Evolutionary conservation across 1,140 invertebrate genomes (phyloP).

Genomic region (Atta colombica): DNA sequence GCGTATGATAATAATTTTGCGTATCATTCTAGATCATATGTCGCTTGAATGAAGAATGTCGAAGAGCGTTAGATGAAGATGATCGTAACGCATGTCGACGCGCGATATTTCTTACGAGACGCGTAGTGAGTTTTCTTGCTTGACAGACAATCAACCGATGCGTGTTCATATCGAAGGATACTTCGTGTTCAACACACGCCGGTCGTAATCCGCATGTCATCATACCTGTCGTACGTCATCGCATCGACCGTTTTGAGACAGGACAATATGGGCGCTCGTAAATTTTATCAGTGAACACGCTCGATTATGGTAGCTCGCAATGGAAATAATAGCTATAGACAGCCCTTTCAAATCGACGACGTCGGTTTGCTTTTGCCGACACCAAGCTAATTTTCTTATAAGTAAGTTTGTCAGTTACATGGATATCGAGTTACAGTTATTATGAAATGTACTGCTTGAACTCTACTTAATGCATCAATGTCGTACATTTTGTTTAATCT

Average conservation of each 20-base stretch:
- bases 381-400: conserved; percentile 24
- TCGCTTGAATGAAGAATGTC: conserved; percentile 46
- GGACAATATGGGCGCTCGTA: conserved; percentile 65
- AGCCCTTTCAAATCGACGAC: not conserved
- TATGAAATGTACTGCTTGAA: conserved; percentile 9
- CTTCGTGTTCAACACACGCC: conserved; percentile 57
- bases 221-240: conserved; percentile 69
- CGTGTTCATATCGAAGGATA: conserved; percentile 51
- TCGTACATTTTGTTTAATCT: not conserved
- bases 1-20: conserved; percentile 67
- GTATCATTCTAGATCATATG: conserved; percentile 61
- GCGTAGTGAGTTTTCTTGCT: conserved; percentile 29
- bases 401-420: conserved; percentile 21
- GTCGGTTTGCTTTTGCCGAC: not conserved
- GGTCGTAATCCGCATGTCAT: conserved; percentile 70
- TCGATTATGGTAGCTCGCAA: conserved; percentile 43
- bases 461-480: conserved; percentile 41
- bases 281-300: conserved; percentile 64
- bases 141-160: conserved; percentile 60
- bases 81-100: conserved; percentile 48
- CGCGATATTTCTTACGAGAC: conserved; percentile 56
- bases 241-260: conserved; percentile 52
- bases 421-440: conserved; percentile 36
- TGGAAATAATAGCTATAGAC: conserved; percentile 40
- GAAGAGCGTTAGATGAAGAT: conserved; percentile 1